Evolutionary conservation across 2,113 vertebrate genomes (phyloP).

Genomic region (Spermophilus dauricus): DNA sequence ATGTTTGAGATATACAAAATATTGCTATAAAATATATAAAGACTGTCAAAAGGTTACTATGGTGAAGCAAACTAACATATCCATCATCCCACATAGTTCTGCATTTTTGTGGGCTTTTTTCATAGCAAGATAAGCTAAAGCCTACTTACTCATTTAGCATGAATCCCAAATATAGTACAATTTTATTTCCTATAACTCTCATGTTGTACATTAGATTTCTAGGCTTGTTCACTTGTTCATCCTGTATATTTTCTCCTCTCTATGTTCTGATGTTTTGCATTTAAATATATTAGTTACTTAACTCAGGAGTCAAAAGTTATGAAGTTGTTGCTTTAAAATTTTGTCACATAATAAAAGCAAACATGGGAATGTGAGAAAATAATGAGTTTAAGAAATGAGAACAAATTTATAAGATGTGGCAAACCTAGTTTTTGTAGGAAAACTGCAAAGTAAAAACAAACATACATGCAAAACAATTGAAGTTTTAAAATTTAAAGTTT

Average conservation of each 20-base stretch:
- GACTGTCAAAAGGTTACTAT: background rate
- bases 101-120: background rate
- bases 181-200: background rate
- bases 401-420: background rate
- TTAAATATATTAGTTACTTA: background rate
- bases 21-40: background rate
- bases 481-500: conserved; percentile 51
- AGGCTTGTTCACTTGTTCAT: background rate
- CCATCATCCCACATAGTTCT: background rate
- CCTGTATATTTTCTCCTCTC: background rate
- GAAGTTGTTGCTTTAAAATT: background rate
- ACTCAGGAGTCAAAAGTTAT: background rate
- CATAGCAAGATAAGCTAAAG: background rate
- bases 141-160: background rate
- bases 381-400: background rate
- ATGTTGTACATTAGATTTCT: background rate
- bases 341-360: background rate
- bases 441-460: background rate
- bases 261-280: background rate
- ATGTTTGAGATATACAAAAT: background rate
- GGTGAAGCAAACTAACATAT: background rate
- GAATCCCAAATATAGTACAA: background rate
- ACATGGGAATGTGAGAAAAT: background rate
- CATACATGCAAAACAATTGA: background rate
- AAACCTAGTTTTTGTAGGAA: conserved; percentile 12